A percentile compares a stretch with the other conserved stretches of the same genome.
Evolutionary conservation across 2,888 invertebrate genomes (phyloP).

Genomic region (Chrysolina haemoptera): DNA sequence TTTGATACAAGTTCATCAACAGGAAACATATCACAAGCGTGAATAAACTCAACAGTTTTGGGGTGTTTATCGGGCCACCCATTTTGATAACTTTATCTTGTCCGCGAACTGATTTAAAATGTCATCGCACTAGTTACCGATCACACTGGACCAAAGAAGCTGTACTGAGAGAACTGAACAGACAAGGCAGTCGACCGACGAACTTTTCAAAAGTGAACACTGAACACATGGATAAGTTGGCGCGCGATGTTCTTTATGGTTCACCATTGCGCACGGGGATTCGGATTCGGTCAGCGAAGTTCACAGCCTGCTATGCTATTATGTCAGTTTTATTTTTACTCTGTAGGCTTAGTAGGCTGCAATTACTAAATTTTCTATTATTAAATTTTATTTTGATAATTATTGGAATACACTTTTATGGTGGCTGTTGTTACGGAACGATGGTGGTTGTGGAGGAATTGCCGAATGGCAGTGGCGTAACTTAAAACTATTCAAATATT

Average conservation of each 20-base stretch:
- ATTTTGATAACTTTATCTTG: conserved; percentile 36
- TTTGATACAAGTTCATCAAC: conserved; percentile 39
- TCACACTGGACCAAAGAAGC: conserved; percentile 46
- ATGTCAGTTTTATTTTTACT: conserved; percentile 43
- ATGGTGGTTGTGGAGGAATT: not conserved
- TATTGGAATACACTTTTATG: conserved; percentile 25
- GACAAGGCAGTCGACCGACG: conserved; percentile 31
- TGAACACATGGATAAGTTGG: conserved; percentile 50
- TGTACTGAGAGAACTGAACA: conserved; percentile 41
- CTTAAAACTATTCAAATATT: not conserved
- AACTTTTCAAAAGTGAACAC: conserved; percentile 52
- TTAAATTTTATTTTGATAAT: conserved; percentile 37
- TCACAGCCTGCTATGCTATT: conserved; percentile 27
- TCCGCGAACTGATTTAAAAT: conserved; percentile 44
- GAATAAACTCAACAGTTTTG: conserved; percentile 43
- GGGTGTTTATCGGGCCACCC: conserved; percentile 40
- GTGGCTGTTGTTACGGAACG: not conserved
- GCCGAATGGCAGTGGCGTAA: not conserved
- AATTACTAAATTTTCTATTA: conserved; percentile 38
- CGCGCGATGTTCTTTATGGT: conserved; percentile 45
- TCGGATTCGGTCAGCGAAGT: conserved; percentile 14
- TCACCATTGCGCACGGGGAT: conserved; percentile 12
- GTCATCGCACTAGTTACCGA: conserved; percentile 48
- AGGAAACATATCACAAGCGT: conserved; percentile 40
- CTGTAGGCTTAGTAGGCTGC: conserved; percentile 10